Evolutionary conservation across 2,888 invertebrate genomes (phyloP).

Genomic region (Drosophila differens): DNA sequence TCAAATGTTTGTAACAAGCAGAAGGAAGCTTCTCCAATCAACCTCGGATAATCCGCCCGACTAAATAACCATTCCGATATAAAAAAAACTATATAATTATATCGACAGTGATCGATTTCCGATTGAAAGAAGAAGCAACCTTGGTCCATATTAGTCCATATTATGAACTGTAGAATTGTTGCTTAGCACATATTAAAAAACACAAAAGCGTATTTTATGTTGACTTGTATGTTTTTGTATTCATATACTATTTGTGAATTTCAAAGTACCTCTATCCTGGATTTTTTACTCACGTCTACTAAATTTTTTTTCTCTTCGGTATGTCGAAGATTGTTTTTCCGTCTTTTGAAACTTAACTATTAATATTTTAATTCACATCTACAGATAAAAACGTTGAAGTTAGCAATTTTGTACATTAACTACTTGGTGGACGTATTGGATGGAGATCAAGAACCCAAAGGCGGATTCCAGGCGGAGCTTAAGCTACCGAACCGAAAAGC

Average conservation of each 20-base stretch:
- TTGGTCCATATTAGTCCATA: background rate
- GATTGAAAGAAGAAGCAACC: background rate
- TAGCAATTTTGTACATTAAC: conserved; percentile 96
- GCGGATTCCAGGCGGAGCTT: conserved; percentile 95
- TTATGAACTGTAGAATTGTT: background rate
- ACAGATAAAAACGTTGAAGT: conserved; percentile 96
- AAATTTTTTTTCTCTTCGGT: background rate
- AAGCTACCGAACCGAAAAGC: conserved; percentile 86
- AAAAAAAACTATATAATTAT: background rate
- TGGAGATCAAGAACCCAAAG: conserved; percentile 93
- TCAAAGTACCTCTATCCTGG: background rate
- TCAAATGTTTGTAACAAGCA: background rate
- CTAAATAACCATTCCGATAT: too few species aligned
- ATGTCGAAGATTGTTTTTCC: background rate
- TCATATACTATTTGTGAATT: background rate
- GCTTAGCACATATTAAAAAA: background rate
- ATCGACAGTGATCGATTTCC: background rate
- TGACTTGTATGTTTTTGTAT: background rate
- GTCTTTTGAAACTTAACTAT: background rate
- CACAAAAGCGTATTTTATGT: background rate
- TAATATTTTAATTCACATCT: conserved; percentile 71
- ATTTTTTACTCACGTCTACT: background rate
- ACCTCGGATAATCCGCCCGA: background rate
- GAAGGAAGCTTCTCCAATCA: background rate
- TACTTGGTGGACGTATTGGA: conserved; percentile 96